Percentiles rank a stretch among this genome's conserved stretches.
phyloP scores from a whole-genome alignment of 2,888 invertebrate genomes.

The Schrankia costaestrigalis region DNA sequence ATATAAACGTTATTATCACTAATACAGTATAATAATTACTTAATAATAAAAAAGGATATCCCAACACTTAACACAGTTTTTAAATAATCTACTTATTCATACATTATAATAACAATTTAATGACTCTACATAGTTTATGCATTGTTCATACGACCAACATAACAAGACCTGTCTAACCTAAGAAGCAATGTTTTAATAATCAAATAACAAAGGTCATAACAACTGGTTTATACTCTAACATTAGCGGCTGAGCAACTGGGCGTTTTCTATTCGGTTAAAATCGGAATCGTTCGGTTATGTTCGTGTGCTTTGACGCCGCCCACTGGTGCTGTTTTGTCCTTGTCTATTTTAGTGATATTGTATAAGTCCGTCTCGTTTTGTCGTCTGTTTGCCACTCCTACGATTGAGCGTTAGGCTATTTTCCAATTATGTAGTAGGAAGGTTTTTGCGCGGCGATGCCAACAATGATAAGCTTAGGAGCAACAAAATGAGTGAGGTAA shows the following conservation, averaged over 20 bases:
- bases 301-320: constrained; percentile 61
- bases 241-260: constrained; percentile 73
- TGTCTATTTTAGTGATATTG: constrained; percentile 31
- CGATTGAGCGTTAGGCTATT: constrained; percentile 59
- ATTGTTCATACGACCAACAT: constrained; percentile 44
- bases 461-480: constrained; percentile 69
- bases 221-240: constrained; percentile 43
- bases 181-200: constrained; percentile 11
- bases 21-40: constrained; percentile 15
- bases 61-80: constrained; percentile 39
- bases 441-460: constrained; percentile 69
- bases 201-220: constrained; percentile 46
- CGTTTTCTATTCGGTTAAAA: constrained; percentile 56
- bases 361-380: constrained; percentile 47
- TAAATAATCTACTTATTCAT: constrained; percentile 37
- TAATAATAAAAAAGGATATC: constrained; percentile 38
- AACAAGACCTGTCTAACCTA: constrained; percentile 30
- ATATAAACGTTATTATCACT: neutral
- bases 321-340: constrained; percentile 50
- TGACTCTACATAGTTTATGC: constrained; percentile 48
- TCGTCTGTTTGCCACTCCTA: constrained; percentile 59
- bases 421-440: constrained; percentile 74
- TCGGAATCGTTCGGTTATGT: constrained; percentile 59
- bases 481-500: constrained; percentile 46
- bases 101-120: constrained; percentile 46